These are phyloP conservation scores for Silurus glanis DNA, from an alignment of 2,113 vertebrate species.

Conservation along the genomic window DNA sequence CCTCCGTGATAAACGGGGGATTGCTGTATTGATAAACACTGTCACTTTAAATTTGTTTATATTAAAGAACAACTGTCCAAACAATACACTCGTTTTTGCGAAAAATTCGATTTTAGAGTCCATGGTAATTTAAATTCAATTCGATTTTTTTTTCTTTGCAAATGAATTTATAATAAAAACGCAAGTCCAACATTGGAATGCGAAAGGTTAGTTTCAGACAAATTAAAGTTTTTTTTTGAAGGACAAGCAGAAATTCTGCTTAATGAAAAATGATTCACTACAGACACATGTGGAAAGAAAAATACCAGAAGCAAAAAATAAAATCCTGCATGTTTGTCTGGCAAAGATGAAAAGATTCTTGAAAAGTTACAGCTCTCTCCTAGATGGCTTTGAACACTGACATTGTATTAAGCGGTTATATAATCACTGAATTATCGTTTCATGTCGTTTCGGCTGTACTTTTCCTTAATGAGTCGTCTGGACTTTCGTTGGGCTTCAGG, in stretches of 20 bases:
- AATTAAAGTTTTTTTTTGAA: not conserved
- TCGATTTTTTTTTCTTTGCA: too few relatives aligned
- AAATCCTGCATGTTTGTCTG: not conserved
- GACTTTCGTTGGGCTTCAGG: not conserved
- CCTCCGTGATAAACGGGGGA: too few relatives aligned
- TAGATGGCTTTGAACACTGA: not conserved
- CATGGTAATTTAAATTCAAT: too few relatives aligned
- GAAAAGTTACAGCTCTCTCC: not conserved
- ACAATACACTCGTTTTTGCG: too few relatives aligned
- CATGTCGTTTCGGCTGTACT: not conserved
- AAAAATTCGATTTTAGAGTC: too few relatives aligned
- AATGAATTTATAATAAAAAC: too few relatives aligned
- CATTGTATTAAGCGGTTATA: not conserved
- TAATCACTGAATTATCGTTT: not conserved
- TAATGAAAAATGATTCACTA: not conserved
- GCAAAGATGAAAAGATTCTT: not conserved
- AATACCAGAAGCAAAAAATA: conserved; percentile 1
- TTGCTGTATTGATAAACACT: too few relatives aligned
- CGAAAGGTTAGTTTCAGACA: not conserved
- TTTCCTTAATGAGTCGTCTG: not conserved
- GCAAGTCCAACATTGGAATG: too few relatives aligned
- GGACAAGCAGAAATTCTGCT: not conserved
- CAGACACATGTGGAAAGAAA: not conserved
- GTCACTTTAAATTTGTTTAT: too few relatives aligned
- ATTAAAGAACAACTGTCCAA: too few relatives aligned